Conservation (phyloP, 2,113 vertebrate genomes). For the Strix uralensis region DNA sequence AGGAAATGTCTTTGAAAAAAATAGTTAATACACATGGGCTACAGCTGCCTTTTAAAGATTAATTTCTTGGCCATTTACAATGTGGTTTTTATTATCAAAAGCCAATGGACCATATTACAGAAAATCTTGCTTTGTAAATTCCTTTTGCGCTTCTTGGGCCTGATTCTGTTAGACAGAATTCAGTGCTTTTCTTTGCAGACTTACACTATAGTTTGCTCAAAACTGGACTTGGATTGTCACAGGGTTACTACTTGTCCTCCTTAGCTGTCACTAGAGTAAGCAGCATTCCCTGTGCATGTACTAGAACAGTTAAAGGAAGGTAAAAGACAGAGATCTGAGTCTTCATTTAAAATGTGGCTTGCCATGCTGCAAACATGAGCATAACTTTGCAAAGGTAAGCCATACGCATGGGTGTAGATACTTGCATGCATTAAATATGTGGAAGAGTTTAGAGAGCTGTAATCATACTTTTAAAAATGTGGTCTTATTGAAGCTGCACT, state of each 20-base stretch:
- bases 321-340: not conserved
- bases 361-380: not conserved
- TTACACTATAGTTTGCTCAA: not conserved
- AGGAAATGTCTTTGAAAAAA: conserved; percentile 60
- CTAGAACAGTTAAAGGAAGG: not conserved
- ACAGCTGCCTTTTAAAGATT: conserved; percentile 66
- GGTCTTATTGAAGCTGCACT: not conserved
- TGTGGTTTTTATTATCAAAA: conserved; percentile 65
- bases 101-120: conserved; percentile 49
- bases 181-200: not conserved
- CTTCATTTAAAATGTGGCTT: conserved; percentile 6
- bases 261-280: not conserved
- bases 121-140: conserved; percentile 58
- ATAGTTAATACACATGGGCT: conserved; percentile 60
- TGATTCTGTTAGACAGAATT: not conserved
- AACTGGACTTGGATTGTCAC: not conserved
- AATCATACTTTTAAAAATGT: conserved; percentile 14
- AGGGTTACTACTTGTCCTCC: not conserved
- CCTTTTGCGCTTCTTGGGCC: not conserved
- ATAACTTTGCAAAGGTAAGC: not conserved
- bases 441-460: conserved; percentile 12
- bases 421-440: conserved; percentile 18
- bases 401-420: not conserved
- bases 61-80: conserved; percentile 60
- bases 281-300: not conserved